Evolutionary conservation across 2,888 invertebrate species (phyloP), one percentile per base, ranked within the genome.

Genomic region (Erebia ligea): DNA sequence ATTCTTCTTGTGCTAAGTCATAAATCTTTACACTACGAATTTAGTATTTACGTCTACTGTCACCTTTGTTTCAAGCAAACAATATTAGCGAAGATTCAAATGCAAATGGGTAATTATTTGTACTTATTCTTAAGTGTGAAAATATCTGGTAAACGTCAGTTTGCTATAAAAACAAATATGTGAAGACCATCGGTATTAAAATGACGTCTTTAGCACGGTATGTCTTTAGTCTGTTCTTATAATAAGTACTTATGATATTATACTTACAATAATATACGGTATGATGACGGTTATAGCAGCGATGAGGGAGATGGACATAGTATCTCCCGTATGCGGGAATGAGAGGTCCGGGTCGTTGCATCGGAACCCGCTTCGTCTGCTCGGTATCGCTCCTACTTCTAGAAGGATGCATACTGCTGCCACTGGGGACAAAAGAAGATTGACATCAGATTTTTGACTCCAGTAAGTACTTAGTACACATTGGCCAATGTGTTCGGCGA

Each of bases 271-370:
- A 71, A 95, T 42, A 67, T 95, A 87, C 15, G 96, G 96, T 50
- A 94, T 84, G 13, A 95, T 74, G 50, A 95, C 77, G 54, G 94
- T 94, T 67, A 94, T 94, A 9, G 88, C 77, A 2, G 95, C 86
- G 21, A 97, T 89, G 71, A 93, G 78, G 0, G 91, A 85, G 72
- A 95, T 89, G 67, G 95, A 92, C 76, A 97, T 91, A 3, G 96
- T 96, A 80, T 97, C 97, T 1, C 96, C 96, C 0, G 85, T 87
- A 83, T 94, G 96, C 73, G 94, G 94, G 85, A 94, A 95, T 0
- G 95, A 95, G 80, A 97, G 95, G 70, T 94, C 93, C 8, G 96
- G 95, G 82, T 97, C 97, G 79, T 95, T 94, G 90, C 97, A 97
- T 77, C 90, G 94, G 88, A 96, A 97, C 10, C 96, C 97, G 67